These are phyloP conservation scores for Eupithecia pulchellata DNA, from an alignment of 2,888 invertebrate genomes.

Conservation along the genomic window DNA sequence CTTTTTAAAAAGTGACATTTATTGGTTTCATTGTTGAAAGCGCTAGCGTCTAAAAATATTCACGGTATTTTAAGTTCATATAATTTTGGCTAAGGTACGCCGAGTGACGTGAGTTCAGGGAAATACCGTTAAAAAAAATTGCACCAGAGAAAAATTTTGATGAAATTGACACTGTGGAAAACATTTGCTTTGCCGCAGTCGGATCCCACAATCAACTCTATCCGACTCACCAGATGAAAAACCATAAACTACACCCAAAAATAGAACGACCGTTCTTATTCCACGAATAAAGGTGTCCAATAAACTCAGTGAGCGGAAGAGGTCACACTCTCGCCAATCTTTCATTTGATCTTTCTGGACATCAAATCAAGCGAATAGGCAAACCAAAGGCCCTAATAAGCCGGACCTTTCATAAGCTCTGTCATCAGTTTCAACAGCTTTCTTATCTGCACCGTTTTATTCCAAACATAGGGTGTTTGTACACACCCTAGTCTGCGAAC, in stretches of 20 bases:
- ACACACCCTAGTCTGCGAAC: not conserved
- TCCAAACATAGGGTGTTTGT: conserved; percentile 4
- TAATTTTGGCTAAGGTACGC: not conserved
- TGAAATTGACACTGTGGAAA: not conserved
- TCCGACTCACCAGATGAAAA: conserved; percentile 8
- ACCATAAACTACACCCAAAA: conserved; percentile 6
- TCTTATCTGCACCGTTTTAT: conserved; percentile 16
- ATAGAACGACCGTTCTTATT: not conserved
- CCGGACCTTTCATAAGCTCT: conserved; percentile 26
- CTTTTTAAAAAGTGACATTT: conserved; percentile 50
- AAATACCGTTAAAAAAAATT: not conserved
- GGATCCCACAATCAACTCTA: not conserved
- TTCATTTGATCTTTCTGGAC: conserved; percentile 30
- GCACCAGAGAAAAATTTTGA: not conserved
- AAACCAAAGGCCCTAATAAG: conserved; percentile 22
- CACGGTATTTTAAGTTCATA: not conserved
- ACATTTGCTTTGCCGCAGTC: conserved; percentile 11
- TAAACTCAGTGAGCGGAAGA: conserved; percentile 6
- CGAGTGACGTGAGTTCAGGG: not conserved
- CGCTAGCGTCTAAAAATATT: not conserved
- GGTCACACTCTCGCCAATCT: conserved; percentile 17
- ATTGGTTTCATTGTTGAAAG: conserved; percentile 30
- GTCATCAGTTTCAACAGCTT: conserved; percentile 31
- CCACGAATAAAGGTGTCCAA: conserved; percentile 9
- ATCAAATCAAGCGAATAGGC: conserved; percentile 32